These are phyloP conservation scores for Brenthis hecate DNA, from an alignment of 2,888 invertebrate species.

Conservation along the genomic window DNA sequence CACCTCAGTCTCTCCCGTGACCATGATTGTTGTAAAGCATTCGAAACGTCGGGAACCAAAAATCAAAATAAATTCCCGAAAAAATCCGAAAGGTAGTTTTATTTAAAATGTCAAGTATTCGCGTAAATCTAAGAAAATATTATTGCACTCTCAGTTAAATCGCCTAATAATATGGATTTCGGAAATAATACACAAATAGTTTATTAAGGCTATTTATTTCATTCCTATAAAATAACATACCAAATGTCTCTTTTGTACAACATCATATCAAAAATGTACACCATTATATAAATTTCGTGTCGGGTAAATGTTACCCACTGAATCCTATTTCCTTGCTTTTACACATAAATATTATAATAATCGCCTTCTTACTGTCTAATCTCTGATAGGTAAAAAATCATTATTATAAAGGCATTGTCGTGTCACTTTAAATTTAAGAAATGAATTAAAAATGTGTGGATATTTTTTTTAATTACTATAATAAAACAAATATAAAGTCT, in stretches of 20 bases:
- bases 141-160: too few species aligned
- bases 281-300: conserved; percentile 81
- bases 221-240: conserved; percentile 84
- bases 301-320: conserved; percentile 81
- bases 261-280: conserved; percentile 84
- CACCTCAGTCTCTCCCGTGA: too few species aligned
- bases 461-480: not conserved
- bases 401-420: conserved; percentile 19
- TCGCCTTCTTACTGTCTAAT: conserved; percentile 72
- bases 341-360: conserved; percentile 67
- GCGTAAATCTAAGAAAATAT: too few species aligned
- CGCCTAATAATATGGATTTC: conserved; percentile 33
- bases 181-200: conserved; percentile 54
- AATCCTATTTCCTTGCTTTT: conserved; percentile 54
- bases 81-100: too few species aligned
- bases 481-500: conserved; percentile 11
- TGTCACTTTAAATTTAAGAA: conserved; percentile 30
- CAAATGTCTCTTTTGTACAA: conserved; percentile 84
- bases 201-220: conserved; percentile 83
- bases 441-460: not conserved
- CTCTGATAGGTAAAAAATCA: conserved; percentile 63
- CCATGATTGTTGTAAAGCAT: too few species aligned
- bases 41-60: too few species aligned
- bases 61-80: too few species aligned
- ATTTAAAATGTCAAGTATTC: too few species aligned